Evolutionary conservation across 2,113 vertebrate genomes (phyloP), one percentile per base, ranked within the genome.

Genomic region (Cololabis saira): DNA sequence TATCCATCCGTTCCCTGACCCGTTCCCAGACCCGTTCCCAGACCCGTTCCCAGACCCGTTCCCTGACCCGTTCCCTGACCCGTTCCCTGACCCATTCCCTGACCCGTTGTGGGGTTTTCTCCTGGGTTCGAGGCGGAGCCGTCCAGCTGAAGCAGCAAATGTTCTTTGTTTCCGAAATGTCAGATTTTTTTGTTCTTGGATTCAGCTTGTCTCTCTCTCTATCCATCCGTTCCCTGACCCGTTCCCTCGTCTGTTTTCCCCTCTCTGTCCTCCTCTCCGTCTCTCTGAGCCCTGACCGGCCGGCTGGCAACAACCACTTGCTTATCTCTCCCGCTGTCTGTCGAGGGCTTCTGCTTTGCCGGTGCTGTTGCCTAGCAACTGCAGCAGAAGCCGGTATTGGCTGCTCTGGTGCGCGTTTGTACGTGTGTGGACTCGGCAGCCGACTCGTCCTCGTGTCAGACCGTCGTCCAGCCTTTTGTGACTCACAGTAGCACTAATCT

Each of bases 331-430:
- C 61, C 12, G 47, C 74, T 61, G 65, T 61, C 82, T 17, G 27
- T 81, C 73, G 68, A 65, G 68, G 68, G 65, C 67, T 84, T 87
- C 74, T 72, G 83, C 77, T 81, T 88, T 85, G 19, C 57, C 22
- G 24, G 67, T 42, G 18, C 37, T 24, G 90, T 92, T 89, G 78
- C 92, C 42, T 91, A 89, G 92, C 85, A 91, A 93, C 92, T 85
- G 78, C 74, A 85, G 86, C 60, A 55, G 55, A 73, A 81, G 74
- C 75, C 60, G 12, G 10, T 56, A 48, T 62, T 45, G 74, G 54
- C 69, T 69, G 77, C 58, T 61, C 11, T 2, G 15, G 77, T 50
- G 64, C 51, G 61, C 15, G 41, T 58, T 19, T 30, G 24, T 5
- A 5, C 5, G 24, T 27, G 24, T 5, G 24, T 27, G 24, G 33